Evolutionary conservation across 2,797 vertebrate genomes (phyloP).

Genomic region (Poeciliopsis turneri): DNA sequence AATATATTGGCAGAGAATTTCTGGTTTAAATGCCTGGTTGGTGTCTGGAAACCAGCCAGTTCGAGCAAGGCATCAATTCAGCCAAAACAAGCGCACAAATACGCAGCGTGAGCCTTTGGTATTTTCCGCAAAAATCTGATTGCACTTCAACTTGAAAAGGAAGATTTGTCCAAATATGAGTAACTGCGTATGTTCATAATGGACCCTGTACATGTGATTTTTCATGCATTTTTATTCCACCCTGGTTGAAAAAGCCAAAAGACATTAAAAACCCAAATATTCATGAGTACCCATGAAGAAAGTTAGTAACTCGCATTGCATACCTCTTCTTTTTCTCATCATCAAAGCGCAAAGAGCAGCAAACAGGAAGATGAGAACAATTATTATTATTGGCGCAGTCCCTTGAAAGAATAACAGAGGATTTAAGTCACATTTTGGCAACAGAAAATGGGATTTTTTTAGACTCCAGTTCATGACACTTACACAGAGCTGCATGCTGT

Average conservation of each 20-base stretch:
- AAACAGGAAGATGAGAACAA: not conserved
- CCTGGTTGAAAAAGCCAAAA: not conserved
- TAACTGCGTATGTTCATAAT: not conserved
- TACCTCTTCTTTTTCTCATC: conserved; percentile 44
- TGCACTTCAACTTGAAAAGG: not conserved
- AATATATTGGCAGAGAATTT: not conserved
- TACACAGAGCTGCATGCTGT: not conserved
- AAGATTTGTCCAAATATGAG: not conserved
- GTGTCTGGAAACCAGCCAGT: not conserved
- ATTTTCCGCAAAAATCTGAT: not conserved
- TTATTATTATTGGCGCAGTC: not conserved
- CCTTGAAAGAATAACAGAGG: conserved; percentile 34
- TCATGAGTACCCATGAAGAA: not conserved
- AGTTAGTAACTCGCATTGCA: not conserved
- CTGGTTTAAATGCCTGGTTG: not conserved
- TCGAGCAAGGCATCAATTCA: not conserved
- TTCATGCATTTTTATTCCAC: not conserved
- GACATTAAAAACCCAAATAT: not conserved
- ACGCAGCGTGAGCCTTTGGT: not conserved
- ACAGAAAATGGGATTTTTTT: not conserved
- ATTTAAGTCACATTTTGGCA: not conserved
- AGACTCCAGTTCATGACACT: not conserved
- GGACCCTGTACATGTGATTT: not conserved
- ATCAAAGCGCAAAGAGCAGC: not conserved
- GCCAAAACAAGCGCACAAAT: not conserved